Base-by-base conservation (phyloP, 2,113 vertebrate species). In the Oriolus oriolus region DNA sequence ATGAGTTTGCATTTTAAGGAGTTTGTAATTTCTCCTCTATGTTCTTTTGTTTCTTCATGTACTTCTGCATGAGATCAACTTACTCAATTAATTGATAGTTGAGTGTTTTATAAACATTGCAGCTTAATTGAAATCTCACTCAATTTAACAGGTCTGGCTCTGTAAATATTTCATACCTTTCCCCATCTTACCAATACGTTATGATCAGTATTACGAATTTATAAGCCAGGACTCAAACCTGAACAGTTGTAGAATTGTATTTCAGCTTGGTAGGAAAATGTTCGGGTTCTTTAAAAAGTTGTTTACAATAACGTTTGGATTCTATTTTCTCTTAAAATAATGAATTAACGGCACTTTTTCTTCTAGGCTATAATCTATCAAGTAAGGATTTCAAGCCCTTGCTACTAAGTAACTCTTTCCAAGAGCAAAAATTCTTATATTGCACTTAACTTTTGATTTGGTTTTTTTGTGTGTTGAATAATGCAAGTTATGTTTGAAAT, bases 401-500 rank as follows among this genome's bases (percentile, higher is more conserved):
- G 27, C 35, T 84, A 33, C 24, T 93, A 89, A 87, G 84, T 94
- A 68, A 70, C 57, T 83, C 71, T 15, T 86, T 18, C 37, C 77
- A 73, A 81, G 56, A 96, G 30, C 56, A 94, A 85, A 92, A 88
- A 81, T 37, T 54, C 45, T 65, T 88, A 26, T 28, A 76, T 92
- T 92, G 35, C 53, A 50, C 35, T 96, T 66, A 71, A 11, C 15
- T 42, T 94, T 78, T 56, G 37, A 39, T 92, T 71, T 78, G 19
- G 2, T 18, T 69, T 7, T 10, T 73, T 88, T 61, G 45, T 82
- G 12, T 69, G 47, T 87, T 96, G 31, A 77, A 90, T 91, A 94
- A 81, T 95, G 47, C 31, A 93, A 79, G 23, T 92, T 96, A 75
- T 77, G 35, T 70, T 71, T 90, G 78, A 93, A 97, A 54, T 96